A percentile compares a stretch with the other conserved stretches of the same genome.
These are phyloP conservation scores for Nemapogon koenigi DNA, from an alignment of 2,888 invertebrate species.

Conservation along the genomic window DNA sequence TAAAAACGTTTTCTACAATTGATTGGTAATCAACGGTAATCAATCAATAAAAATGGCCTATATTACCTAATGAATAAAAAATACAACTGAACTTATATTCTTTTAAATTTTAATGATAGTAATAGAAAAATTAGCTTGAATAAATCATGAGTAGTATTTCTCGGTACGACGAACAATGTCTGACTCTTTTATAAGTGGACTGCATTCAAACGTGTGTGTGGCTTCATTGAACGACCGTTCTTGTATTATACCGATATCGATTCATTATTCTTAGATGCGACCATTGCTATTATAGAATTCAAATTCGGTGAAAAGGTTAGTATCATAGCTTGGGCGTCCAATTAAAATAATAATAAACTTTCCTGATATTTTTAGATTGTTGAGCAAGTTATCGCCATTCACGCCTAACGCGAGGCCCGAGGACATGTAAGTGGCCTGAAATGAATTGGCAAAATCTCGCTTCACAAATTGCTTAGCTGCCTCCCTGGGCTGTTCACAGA, in stretches of 20 bases:
- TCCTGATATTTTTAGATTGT: slow-evolving; percentile 44
- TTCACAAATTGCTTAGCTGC: slow-evolving; percentile 30
- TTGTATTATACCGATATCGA: slow-evolving; percentile 3
- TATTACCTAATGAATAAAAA: too few species aligned
- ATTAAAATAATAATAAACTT: slow-evolving; percentile 19
- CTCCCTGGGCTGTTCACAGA: slow-evolving; percentile 25
- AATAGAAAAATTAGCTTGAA: too few species aligned
- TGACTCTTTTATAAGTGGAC: too few species aligned
- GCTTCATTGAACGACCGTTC: too few species aligned
- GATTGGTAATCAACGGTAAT: too few species aligned
- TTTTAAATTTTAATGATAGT: too few species aligned
- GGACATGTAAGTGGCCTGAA: slow-evolving; percentile 51
- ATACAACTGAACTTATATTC: too few species aligned
- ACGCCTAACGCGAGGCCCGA: slow-evolving; percentile 45
- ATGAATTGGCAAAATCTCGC: slow-evolving; percentile 2
- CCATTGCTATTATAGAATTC: neutral
- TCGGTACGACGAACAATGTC: too few species aligned
- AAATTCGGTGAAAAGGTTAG: neutral
- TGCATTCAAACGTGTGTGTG: too few species aligned
- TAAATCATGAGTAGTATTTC: too few species aligned
- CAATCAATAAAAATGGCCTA: too few species aligned
- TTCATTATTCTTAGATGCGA: slow-evolving; percentile 7
- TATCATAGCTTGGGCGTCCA: neutral
- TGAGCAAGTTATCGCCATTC: slow-evolving; percentile 58
- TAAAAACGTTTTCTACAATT: too few species aligned